Evolutionary conservation across 2,113 vertebrate genomes (phyloP).

Genomic region (Gallinago jamesoni): DNA sequence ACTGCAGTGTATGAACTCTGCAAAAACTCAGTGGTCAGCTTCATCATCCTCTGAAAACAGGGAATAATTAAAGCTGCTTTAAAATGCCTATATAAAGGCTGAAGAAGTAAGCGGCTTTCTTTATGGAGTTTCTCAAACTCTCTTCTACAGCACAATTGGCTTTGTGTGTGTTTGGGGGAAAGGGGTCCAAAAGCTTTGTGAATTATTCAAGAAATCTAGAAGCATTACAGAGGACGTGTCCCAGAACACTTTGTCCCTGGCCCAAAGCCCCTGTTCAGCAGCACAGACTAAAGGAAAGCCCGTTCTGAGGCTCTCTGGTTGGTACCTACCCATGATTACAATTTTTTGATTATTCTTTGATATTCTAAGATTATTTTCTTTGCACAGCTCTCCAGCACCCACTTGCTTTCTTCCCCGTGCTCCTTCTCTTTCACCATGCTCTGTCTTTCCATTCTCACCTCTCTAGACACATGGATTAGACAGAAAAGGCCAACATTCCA

Average conservation of each 20-base stretch:
- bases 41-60: background rate
- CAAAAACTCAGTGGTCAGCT: background rate
- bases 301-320: background rate
- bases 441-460: background rate
- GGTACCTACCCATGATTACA: background rate
- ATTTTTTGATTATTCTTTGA: no score
- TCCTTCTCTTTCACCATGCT: background rate
- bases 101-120: background rate
- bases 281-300: background rate
- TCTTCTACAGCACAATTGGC: background rate
- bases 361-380: background rate
- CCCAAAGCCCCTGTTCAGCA: slow-evolving; percentile 4
- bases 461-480: background rate
- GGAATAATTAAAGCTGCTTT: background rate
- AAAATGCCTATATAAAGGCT: background rate
- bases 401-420: background rate
- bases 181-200: slow-evolving; percentile 4
- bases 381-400: background rate
- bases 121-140: background rate
- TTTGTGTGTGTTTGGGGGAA: background rate
- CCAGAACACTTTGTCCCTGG: slow-evolving; percentile 10
- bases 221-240: background rate
- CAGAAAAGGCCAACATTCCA: background rate
- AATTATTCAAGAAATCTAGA: slow-evolving; percentile 14
- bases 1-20: background rate